phyloP scores from a whole-genome alignment of 2,797 vertebrate genomes.

The Aplochiton taeniatus region DNA sequence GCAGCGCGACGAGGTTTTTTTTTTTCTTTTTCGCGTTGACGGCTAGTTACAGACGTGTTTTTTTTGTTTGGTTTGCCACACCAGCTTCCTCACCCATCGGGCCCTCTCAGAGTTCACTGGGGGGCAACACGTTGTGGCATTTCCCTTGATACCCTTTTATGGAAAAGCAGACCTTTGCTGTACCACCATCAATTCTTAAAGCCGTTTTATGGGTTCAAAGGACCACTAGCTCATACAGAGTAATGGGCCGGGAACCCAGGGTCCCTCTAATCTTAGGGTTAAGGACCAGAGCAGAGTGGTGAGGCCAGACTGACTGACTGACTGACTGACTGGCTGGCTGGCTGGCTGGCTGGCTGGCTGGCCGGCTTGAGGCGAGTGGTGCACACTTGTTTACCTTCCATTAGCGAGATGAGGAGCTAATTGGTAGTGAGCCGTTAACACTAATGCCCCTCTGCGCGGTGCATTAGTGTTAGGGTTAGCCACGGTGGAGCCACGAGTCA shows the following conservation, averaged over 20 bases:
- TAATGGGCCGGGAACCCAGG: no score
- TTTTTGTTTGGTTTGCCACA: slow-evolving; percentile 28
- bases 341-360: background rate
- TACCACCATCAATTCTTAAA: background rate
- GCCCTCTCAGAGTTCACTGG: background rate
- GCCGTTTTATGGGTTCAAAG: background rate
- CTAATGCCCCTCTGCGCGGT: background rate
- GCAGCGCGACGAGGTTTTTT: slow-evolving; percentile 14
- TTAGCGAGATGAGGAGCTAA: slow-evolving; percentile 1
- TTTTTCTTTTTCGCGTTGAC: slow-evolving; percentile 37
- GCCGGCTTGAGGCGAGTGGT: background rate
- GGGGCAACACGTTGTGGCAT: no score
- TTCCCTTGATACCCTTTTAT: background rate
- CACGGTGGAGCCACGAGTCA: background rate
- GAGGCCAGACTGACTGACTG: background rate
- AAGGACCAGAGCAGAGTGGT: no score
- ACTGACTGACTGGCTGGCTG: background rate
- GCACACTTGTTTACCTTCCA: background rate
- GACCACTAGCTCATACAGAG: no score
- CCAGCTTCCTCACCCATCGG: background rate
- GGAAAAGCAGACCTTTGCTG: background rate
- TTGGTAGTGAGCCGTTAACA: slow-evolving; percentile 1
- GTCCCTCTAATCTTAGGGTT: no score
- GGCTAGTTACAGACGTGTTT: slow-evolving; percentile 13
- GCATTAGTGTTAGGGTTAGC: no score